A percentile compares a stretch with the other conserved stretches of the same genome.
phyloP scores from a whole-genome alignment of 2,797 vertebrate species.

The Sebastes ruberrimus region DNA sequence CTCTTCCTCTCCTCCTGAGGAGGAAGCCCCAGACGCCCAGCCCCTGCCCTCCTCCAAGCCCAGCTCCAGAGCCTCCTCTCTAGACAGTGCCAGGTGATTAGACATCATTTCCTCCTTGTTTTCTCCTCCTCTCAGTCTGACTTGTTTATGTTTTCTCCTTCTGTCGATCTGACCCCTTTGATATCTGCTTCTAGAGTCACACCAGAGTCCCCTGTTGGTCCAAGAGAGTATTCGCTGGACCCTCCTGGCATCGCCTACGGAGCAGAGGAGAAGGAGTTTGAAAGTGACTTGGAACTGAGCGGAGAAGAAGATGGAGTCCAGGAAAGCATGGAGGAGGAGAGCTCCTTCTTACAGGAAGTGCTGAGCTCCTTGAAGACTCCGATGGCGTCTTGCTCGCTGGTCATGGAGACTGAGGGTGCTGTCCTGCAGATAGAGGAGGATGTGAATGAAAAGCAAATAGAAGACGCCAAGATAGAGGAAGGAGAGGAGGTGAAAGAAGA shows the following conservation, averaged over 20 bases:
- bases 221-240: slow-evolving; percentile 29
- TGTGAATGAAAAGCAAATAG: background rate
- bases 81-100: slow-evolving; percentile 66
- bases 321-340: slow-evolving; percentile 57
- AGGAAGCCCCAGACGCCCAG: slow-evolving; percentile 36
- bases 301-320: slow-evolving; percentile 29
- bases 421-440: slow-evolving; percentile 31
- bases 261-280: slow-evolving; percentile 9
- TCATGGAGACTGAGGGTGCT: slow-evolving; percentile 41
- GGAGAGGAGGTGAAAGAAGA: slow-evolving; percentile 28
- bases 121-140: background rate
- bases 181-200: slow-evolving; percentile 47
- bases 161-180: background rate
- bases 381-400: slow-evolving; percentile 49
- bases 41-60: slow-evolving; percentile 13
- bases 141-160: background rate
- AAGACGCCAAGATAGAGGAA: slow-evolving; percentile 26
- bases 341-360: slow-evolving; percentile 81
- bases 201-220: slow-evolving; percentile 57
- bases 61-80: slow-evolving; percentile 51
- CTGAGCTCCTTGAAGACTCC: slow-evolving; percentile 81
- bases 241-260: background rate
- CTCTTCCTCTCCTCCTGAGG: slow-evolving; percentile 38
- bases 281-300: background rate
- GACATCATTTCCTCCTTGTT: slow-evolving; percentile 6